A percentile compares a stretch with the other conserved stretches of the same genome.
Evolutionary conservation across 2,113 vertebrate genomes (phyloP).

Genomic region (Microtus ochrogaster): DNA sequence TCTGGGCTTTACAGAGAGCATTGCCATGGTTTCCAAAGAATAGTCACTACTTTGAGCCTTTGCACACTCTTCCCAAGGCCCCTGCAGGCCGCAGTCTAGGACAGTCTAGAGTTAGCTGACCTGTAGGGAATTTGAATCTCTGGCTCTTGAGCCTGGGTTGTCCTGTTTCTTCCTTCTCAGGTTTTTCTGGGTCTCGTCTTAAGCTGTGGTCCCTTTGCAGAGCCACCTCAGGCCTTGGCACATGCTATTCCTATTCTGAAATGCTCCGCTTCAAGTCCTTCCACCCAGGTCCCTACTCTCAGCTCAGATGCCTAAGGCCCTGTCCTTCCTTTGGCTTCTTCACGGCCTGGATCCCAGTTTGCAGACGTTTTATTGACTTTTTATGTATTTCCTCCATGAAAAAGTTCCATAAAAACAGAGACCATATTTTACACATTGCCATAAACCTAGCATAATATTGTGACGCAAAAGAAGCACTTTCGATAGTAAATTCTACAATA

Average conservation of each 20-base stretch:
- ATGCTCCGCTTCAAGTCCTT: not conserved
- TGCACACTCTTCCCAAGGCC: not conserved
- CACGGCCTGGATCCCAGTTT: not conserved
- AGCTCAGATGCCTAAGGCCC: not conserved
- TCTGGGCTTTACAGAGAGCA: not conserved
- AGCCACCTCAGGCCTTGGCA: not conserved
- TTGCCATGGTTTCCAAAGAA: not conserved
- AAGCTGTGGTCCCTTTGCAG: not conserved
- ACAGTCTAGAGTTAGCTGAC: not conserved
- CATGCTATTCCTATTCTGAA: not conserved
- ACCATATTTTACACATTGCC: not conserved
- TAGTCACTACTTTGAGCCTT: not conserved
- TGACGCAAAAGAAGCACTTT: not conserved
- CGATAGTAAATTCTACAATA: not conserved
- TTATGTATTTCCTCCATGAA: slow-evolving; percentile 46
- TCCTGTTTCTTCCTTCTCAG: not conserved
- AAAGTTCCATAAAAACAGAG: slow-evolving; percentile 40
- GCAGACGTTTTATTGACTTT: slow-evolving; percentile 32
- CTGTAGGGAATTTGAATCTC: not conserved
- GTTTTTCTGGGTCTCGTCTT: not conserved
- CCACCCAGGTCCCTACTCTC: not conserved
- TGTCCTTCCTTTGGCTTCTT: slow-evolving; percentile 20
- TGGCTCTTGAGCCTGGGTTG: not conserved
- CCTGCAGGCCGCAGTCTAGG: not conserved
- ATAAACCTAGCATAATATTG: not conserved